A percentile compares a stretch with the other conserved stretches of the same genome.
phyloP scores from a whole-genome alignment of 2,113 vertebrate species.

The Neotragus pygmaeus region DNA sequence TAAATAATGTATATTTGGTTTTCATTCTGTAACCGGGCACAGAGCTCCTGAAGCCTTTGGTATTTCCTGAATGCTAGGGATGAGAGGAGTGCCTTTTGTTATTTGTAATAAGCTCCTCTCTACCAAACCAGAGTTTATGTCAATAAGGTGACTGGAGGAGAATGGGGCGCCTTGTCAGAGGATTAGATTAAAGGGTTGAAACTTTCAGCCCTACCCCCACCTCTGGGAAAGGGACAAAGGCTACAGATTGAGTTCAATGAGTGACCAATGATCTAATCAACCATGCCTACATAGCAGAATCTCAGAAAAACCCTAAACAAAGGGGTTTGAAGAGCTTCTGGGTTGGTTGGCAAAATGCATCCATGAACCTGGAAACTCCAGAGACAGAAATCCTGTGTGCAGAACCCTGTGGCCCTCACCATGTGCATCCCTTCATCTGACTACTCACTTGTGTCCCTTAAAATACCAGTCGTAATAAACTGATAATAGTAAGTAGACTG shows the following conservation, averaged over 20 bases:
- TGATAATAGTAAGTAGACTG: not conserved
- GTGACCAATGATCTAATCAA: not conserved
- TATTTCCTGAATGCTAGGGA: not conserved
- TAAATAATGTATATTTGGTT: not conserved
- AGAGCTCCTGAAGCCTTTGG: not conserved
- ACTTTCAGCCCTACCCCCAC: not conserved
- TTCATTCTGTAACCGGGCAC: not conserved
- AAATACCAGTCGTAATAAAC: not conserved
- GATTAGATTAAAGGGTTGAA: not conserved
- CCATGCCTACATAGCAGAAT: not conserved
- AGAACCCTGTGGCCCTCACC: not conserved
- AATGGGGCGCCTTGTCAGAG: not conserved
- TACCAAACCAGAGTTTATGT: not conserved
- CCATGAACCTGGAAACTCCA: not conserved
- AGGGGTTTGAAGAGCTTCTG: not conserved
- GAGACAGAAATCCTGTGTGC: not conserved
- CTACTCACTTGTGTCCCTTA: not conserved
- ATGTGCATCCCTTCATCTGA: not conserved
- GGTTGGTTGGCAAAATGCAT: not conserved
- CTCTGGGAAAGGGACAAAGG: not conserved
- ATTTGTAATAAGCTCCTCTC: not conserved
- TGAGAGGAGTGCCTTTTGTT: not conserved
- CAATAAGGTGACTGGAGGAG: not conserved
- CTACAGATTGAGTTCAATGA: not conserved
- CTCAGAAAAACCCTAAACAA: not conserved